Evolutionary conservation across 2,888 invertebrate genomes (phyloP), one percentile per base, ranked within the genome.

Genomic region (Sinelater perroti): DNA sequence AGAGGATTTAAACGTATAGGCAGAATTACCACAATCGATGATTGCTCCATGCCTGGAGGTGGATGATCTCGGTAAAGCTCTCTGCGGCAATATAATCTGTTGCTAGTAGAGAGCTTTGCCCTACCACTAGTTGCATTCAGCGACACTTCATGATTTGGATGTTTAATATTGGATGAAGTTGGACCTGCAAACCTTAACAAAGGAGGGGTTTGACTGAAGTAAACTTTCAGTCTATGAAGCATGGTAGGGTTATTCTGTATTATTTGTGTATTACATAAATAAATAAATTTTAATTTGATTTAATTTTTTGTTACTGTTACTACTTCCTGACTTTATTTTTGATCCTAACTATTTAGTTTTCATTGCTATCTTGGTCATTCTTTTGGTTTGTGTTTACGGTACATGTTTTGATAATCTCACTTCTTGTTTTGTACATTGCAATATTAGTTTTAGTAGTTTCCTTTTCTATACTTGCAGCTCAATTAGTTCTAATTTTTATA

Each of bases 41-140:
- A 71, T 56, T 71, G 71, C 55, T 69, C 68, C 8, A 68, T 69
- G 67, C 70, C 71, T 42, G 71, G 70, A 42, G 71, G 71, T 44
- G 71, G 71, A 70, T 71, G 71, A 71, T 62, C 70, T 26, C 64
- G 71, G 18, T 71, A 71, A 71, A 66, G 64, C 69, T 69, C 68
- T 66, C 63, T 36, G 31, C 57, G 56, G 63, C 59, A 53, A 59
- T 40, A 63, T 50, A 51, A n/a, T n/a, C n/a, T 50, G 13, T 52
- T 61, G 54, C 55, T 36, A 52, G n/a, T 14, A 56, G 60, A 62
- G 64, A 65, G 66, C 38, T 5, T 10, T 21, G 13, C 24, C n/a
- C 55, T 57, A 42, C 55, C 55, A 62, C 62, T 54, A 26, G 53
- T 40, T 31, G 38, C 20, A 20, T 28, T 17, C 17, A 35, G 10